A percentile compares a stretch with the other conserved stretches of the same genome.
phyloP scores from a whole-genome alignment of 2,888 invertebrate species.

The Plebejus melissa region DNA sequence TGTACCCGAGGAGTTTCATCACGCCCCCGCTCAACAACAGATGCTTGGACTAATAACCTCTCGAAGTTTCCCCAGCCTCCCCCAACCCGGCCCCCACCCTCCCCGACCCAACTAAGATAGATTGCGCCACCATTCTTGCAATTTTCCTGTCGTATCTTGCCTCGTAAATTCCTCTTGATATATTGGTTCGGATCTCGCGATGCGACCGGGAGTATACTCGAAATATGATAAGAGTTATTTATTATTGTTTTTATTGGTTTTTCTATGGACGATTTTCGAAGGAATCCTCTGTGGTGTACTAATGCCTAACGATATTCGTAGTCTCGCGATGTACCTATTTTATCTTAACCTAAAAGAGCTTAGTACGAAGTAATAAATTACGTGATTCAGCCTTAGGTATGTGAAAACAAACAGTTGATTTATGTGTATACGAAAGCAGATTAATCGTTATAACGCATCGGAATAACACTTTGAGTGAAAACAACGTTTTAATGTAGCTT shows the following conservation, averaged over 20 bases:
- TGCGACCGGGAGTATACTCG: constrained; percentile 79
- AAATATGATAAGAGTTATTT: constrained; percentile 80
- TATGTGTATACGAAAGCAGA: constrained; percentile 43
- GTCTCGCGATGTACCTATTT: constrained; percentile 33
- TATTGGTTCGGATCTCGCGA: constrained; percentile 83
- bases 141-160: constrained; percentile 95
- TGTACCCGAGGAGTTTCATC: constrained; percentile 77
- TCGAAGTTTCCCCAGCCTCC: constrained; percentile 76
- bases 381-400: constrained; percentile 40
- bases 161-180: constrained; percentile 92
- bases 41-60: constrained; percentile 81
- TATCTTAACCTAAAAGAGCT: constrained; percentile 36
- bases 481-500: constrained; percentile 40
- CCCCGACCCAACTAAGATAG: constrained; percentile 88
- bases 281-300: constrained; percentile 52
- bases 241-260: constrained; percentile 80
- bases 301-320: constrained; percentile 44
- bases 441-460: constrained; percentile 42
- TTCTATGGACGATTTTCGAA: constrained; percentile 61
- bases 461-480: constrained; percentile 41
- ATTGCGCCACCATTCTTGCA: constrained; percentile 95
- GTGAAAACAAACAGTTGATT: constrained; percentile 43
- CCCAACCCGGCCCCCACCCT: constrained; percentile 58
- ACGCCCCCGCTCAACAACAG: constrained; percentile 80
- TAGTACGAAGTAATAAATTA: constrained; percentile 38